phyloP scores from a whole-genome alignment of 2,113 vertebrate genomes.

The Phodopus roborovskii region DNA sequence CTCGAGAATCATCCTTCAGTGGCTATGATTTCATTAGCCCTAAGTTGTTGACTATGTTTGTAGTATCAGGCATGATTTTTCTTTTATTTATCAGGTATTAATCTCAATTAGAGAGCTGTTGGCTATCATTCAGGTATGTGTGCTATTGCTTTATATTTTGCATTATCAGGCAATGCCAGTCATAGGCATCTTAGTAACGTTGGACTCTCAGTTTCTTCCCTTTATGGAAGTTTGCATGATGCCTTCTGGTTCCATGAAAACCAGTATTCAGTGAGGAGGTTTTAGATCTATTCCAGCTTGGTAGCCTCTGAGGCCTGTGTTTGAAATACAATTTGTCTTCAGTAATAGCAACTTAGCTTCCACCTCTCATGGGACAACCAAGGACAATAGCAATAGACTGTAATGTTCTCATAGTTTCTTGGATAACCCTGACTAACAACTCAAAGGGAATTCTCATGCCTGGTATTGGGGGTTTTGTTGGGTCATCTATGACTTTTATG shows the following conservation, averaged over 20 bases:
- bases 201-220: neutral
- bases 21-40: no score
- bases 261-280: neutral
- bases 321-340: neutral
- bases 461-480: neutral
- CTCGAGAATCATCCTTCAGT: no score
- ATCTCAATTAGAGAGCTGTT: neutral
- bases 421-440: neutral
- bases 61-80: neutral
- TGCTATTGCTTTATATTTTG: neutral
- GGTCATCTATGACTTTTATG: neutral
- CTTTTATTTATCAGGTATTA: neutral
- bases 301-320: neutral
- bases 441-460: neutral
- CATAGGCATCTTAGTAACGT: neutral
- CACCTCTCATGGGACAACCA: neutral
- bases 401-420: neutral
- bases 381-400: no score
- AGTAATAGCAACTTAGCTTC: neutral
- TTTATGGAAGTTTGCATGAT: neutral
- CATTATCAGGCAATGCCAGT: neutral
- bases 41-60: neutral
- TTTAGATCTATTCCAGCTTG: neutral
- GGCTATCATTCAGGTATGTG: no score
- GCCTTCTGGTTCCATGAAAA: neutral